Evolutionary conservation across 2,888 invertebrate species (phyloP), one percentile per base, ranked within the genome.

Genomic region (Augiades crinisus): DNA sequence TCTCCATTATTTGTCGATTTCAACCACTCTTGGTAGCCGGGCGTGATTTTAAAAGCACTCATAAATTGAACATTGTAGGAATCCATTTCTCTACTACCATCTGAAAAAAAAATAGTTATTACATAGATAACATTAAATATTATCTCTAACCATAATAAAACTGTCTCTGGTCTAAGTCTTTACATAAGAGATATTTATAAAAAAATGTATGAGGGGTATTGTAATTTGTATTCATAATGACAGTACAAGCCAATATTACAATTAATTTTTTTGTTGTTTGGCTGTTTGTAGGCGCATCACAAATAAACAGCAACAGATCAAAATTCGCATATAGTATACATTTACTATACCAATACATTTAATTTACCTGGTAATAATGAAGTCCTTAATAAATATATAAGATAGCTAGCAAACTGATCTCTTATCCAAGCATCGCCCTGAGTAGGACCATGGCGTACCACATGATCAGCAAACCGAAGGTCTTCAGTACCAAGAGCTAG

Each of bases 361-460:
- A 30, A 44, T 22, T 46, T 78, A 94, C 94, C 94, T 81, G 92
- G 93, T 61, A 94, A 79, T 57, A 95, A 84, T 24, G 96, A 94
- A 5, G 97, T 96, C 64, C 96, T 91, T 61, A 97, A 74, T 54
- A 98, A 87, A 68, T 96, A 95, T 63, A 97, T 86, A 58, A 96
- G 88, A 74, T 97, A 97, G 44, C 95, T 94, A 60, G 95, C 93
- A 76, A 99, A 99, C 81, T 99, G 99, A 46, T 97, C 94, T 60
- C 99, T 91, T 58, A 99, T 95, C 99, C 99, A 99, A 62, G 96
- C 95, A 72, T 99, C 99, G 16, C 98, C 98, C 43, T 99, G 99
- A 13, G 88, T 79, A 1, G 93, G 86, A 6, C 91, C 89, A 41
- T 93, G 92, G 27, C 95, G 92, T 12, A 99, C 95, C 22, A 99